Evolutionary conservation across 2,113 vertebrate species (phyloP).

Genomic region (Chelonoidis abingdonii): DNA sequence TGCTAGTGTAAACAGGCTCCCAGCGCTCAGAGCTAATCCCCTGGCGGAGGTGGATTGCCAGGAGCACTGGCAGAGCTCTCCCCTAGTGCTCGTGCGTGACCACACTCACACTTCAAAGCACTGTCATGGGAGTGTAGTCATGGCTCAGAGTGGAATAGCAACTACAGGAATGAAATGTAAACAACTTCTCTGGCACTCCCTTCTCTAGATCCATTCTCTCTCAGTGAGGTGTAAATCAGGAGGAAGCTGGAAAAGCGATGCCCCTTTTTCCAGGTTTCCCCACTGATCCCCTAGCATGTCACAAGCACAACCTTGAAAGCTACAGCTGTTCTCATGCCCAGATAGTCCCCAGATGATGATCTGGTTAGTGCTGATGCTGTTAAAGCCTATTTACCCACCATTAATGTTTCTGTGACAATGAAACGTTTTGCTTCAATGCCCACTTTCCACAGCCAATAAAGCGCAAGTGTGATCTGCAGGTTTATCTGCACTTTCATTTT

Average conservation of each 20-base stretch:
- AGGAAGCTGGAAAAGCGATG: neutral
- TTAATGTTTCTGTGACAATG: slow-evolving; percentile 7
- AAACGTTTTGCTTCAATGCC: slow-evolving; percentile 24
- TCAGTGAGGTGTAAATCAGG: neutral
- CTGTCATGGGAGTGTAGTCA: no score
- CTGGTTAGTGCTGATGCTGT: neutral
- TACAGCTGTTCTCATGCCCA: slow-evolving; percentile 3
- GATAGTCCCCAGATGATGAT: neutral
- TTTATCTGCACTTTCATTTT: slow-evolving; percentile 1
- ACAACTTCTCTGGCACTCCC: neutral
- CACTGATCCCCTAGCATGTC: neutral
- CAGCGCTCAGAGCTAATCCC: no score
- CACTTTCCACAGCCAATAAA: neutral
- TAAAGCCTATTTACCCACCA: slow-evolving; percentile 30
- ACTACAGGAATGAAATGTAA: neutral
- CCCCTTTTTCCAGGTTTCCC: neutral
- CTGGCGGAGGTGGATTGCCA: no score
- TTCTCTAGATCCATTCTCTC: neutral
- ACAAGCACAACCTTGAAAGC: neutral
- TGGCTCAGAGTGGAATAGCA: neutral
- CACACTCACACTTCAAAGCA: no score
- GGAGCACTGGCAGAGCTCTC: no score
- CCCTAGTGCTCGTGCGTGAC: no score
- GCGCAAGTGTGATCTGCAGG: neutral
- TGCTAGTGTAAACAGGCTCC: no score